Conservation (phyloP, 1,140 invertebrate species). For the Pseudachorutes palmiensis region DNA sequence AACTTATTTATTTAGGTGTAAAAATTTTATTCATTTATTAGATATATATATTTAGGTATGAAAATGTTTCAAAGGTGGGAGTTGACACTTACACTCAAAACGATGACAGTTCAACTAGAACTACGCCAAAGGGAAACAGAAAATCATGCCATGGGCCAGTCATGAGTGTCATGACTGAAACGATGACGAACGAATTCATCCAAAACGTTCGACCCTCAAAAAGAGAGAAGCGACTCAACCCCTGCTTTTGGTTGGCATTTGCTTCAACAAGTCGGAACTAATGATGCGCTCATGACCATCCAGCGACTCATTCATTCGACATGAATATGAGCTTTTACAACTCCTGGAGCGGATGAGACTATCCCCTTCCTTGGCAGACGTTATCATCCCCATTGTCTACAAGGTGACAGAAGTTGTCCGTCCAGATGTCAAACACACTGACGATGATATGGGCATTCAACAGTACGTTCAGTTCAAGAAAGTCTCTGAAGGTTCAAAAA, state of each 20-base stretch:
- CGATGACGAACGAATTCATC: conserved; percentile 39
- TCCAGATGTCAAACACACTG: conserved; percentile 61
- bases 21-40: too few species aligned
- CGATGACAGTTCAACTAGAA: conserved; percentile 14
- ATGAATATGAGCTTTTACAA: conserved; percentile 64
- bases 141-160: conserved; percentile 6
- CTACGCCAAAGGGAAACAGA: conserved; percentile 16
- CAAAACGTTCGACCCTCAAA: conserved; percentile 32
- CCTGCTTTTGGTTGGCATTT: conserved; percentile 48
- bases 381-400: conserved; percentile 64
- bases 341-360: conserved; percentile 61
- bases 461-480: conserved; percentile 90
- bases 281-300: conserved; percentile 45
- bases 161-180: conserved; percentile 35
- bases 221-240: conserved; percentile 21
- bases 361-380: conserved; percentile 65
- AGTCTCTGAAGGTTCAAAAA: conserved; percentile 66
- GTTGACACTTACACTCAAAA: conserved; percentile 31
- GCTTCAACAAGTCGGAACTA: conserved; percentile 47
- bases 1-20: conserved; percentile 58
- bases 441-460: conserved; percentile 75
- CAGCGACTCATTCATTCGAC: conserved; percentile 58
- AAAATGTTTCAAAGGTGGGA: conserved; percentile 46
- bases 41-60: too few species aligned
- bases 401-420: conserved; percentile 68